These are phyloP conservation scores for Phaonia tiefii DNA, from an alignment of 2,888 invertebrate species.

Conservation along the genomic window DNA sequence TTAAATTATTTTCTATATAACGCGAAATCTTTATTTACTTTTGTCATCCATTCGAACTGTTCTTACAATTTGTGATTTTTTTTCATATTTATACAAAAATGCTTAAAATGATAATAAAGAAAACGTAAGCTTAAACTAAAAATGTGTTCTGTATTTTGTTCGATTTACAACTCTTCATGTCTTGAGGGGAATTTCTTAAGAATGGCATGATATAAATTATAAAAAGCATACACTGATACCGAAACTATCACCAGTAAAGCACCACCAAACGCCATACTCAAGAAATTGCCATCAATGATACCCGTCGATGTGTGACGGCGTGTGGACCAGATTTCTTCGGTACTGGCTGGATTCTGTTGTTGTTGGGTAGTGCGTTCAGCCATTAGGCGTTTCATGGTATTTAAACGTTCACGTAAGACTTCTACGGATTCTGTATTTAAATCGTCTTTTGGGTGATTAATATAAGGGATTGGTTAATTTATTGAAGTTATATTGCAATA, in stretches of 20 bases:
- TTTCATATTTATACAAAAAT: constrained; percentile 54
- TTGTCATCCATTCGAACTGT: constrained; percentile 9
- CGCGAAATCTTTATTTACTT: constrained; percentile 20
- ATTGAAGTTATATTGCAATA: not conserved
- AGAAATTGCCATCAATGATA: constrained; percentile 89
- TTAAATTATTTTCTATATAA: constrained; percentile 31
- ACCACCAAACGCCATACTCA: constrained; percentile 91
- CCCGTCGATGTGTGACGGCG: constrained; percentile 80
- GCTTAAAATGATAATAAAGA: constrained; percentile 44
- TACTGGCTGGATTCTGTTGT: constrained; percentile 77
- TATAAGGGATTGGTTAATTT: not conserved
- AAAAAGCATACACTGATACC: constrained; percentile 92
- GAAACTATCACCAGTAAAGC: constrained; percentile 89
- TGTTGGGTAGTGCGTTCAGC: constrained; percentile 84
- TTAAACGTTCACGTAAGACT: constrained; percentile 88
- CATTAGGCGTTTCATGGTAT: constrained; percentile 91
- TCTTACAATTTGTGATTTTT: constrained; percentile 53
- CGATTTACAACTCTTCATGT: constrained; percentile 88
- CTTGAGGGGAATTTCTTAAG: constrained; percentile 90
- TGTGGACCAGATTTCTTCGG: constrained; percentile 79
- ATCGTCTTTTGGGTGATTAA: constrained; percentile 72
- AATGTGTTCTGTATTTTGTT: constrained; percentile 29
- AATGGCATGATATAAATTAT: constrained; percentile 90
- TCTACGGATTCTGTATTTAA: constrained; percentile 87
- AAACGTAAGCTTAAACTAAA: constrained; percentile 34